Evolutionary conservation across 2,888 invertebrate genomes (phyloP), one percentile per base, ranked within the genome.

Genomic region (Brachypterus glaber): DNA sequence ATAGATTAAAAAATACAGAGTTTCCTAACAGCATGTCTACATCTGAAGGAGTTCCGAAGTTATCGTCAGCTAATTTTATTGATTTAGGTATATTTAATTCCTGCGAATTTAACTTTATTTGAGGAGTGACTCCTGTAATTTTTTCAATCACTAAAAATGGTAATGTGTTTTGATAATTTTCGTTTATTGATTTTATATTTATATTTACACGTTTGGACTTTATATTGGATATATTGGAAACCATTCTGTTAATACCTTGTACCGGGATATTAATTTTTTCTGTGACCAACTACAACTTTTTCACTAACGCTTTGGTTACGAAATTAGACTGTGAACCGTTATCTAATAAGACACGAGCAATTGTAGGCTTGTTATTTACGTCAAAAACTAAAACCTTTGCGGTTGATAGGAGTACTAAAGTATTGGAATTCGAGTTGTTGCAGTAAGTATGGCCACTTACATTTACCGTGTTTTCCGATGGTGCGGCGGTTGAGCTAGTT

Each of bases 11-110:
- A 21, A 12, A 49, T 46, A 5, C 52, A 52, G 14, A 37, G 9
- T 21, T 21, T 5, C 21, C 32, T 15, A 41, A 34, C 15, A 40
- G 41, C 4, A 41, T 30, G 27, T 54, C 48, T 30, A 53, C 53
- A 4, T 51, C 37, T 9, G 47, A 49, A 8, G 40, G 2, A 5
- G 48, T 46, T 3, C 33, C 3, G 14, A 25, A 5, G 45, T 43
- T 37, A 7, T 21, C 21, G 9, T 21, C 21, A 7, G 21, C 21
- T 5, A 21, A 9, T 21, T 21, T 21, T 21, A 21, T 21, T 7
- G 5, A 7, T 7, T 9, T 21, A 7, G 21, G 21, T 7, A 21
- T 21, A 7, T 21, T 21, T 21, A 21, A 21, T 21, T 21, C 21
- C 7, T 21, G 5, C 9, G 5, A 9, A 5, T 9, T 21, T 7